Conservation (phyloP, 2,888 invertebrate genomes). For the Ophioninae sp. region DNA sequence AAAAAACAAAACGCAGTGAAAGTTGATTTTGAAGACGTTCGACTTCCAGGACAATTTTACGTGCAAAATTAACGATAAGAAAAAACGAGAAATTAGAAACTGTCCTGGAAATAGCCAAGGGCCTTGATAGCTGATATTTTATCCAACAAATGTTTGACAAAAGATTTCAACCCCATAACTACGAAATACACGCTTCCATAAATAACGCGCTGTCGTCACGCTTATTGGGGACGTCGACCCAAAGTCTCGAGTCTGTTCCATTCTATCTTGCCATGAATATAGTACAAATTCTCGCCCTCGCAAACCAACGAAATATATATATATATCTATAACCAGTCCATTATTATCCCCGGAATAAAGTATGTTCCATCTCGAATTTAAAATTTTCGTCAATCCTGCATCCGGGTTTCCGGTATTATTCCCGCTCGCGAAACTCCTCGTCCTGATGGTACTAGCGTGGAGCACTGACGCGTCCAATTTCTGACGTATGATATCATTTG, state of each 20-base stretch:
- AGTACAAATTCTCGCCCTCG: slow-evolving; percentile 30
- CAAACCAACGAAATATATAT: slow-evolving; percentile 22
- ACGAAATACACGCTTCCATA: slow-evolving; percentile 23
- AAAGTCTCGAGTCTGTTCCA: slow-evolving; percentile 41
- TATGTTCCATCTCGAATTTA: slow-evolving; percentile 32
- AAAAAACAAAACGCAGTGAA: not conserved
- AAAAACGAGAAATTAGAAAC: too few relatives aligned
- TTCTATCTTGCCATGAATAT: slow-evolving; percentile 32
- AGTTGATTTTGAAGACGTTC: not conserved
- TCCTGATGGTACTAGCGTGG: not conserved
- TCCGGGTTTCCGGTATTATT: not conserved
- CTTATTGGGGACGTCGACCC: slow-evolving; percentile 51
- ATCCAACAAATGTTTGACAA: too few relatives aligned
- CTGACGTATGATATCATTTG: not conserved
- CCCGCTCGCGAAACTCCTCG: not conserved
- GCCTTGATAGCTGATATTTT: too few relatives aligned
- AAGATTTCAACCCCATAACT: not conserved
- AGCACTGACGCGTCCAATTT: not conserved
- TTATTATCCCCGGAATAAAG: slow-evolving; percentile 38
- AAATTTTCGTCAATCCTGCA: slow-evolving; percentile 24
- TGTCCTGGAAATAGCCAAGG: too few relatives aligned
- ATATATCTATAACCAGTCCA: slow-evolving; percentile 12
- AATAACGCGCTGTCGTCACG: slow-evolving; percentile 24
- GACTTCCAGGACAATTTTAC: too few relatives aligned
- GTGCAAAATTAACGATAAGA: too few relatives aligned